Evolutionary conservation across 2,113 vertebrate genomes (phyloP).

Genomic region (Sapayoa aenigma): DNA sequence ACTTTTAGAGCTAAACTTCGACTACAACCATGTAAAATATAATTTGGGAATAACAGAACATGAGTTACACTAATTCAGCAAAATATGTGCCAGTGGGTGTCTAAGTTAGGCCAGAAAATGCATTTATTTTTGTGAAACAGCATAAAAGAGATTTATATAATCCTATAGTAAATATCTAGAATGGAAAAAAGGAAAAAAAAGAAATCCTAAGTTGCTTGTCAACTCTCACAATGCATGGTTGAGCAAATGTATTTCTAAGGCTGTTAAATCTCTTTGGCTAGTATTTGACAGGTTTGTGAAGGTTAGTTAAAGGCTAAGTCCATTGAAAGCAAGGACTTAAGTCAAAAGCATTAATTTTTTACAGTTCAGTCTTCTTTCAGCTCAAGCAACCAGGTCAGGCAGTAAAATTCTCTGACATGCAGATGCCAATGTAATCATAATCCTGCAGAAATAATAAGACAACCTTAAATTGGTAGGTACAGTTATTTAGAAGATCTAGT

Average conservation of each 20-base stretch:
- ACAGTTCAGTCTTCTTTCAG: not conserved
- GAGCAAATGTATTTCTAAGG: not conserved
- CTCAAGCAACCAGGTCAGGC: not conserved
- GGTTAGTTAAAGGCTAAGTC: not conserved
- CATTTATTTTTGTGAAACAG: not conserved
- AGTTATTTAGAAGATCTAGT: not conserved
- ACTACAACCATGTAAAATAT: not conserved
- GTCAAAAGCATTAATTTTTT: not conserved
- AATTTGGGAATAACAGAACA: not conserved
- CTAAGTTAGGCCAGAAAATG: not conserved
- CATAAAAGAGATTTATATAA: not conserved
- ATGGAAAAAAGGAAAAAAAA: not conserved
- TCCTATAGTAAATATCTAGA: not conserved
- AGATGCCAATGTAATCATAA: not conserved
- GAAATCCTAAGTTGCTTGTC: not conserved
- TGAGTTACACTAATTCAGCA: not conserved
- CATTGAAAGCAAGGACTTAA: not conserved
- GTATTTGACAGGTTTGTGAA: not conserved
- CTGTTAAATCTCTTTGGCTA: not conserved
- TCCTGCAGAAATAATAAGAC: not conserved
- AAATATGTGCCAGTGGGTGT: not conserved
- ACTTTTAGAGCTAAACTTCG: not conserved
- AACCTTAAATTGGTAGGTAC: not conserved
- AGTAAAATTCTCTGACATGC: not conserved
- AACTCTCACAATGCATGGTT: not conserved